Conservation (phyloP, 2,888 invertebrate genomes). For the Zaprionus obscuricornis region DNA sequence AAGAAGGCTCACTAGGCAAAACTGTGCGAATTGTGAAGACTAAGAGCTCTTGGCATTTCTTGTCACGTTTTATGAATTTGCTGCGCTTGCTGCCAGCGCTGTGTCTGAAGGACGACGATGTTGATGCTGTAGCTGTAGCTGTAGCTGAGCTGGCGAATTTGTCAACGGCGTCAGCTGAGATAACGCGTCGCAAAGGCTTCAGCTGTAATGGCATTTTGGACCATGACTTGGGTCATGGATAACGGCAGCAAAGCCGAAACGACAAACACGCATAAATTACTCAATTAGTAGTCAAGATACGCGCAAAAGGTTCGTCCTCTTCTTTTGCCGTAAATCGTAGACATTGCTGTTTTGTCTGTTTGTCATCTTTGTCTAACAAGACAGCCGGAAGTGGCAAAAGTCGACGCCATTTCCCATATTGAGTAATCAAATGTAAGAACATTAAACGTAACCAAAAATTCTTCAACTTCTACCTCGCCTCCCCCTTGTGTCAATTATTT, state of each 20-base stretch:
- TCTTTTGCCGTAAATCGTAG: no score
- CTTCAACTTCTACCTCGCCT: neutral
- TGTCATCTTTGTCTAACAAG: no score
- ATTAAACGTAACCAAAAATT: slow-evolving; percentile 41
- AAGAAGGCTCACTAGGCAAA: no score
- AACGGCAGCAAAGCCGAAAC: slow-evolving; percentile 47
- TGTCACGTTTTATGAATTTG: slow-evolving; percentile 74
- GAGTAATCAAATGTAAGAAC: slow-evolving; percentile 64
- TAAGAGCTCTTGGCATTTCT: slow-evolving; percentile 43
- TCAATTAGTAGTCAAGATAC: slow-evolving; percentile 70
- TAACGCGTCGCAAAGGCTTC: slow-evolving; percentile 48
- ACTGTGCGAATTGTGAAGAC: no score
- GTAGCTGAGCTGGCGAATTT: slow-evolving; percentile 62
- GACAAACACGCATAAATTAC: slow-evolving; percentile 75
- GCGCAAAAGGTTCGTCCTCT: slow-evolving; percentile 34
- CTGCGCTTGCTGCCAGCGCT: slow-evolving; percentile 34
- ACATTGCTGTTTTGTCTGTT: no score
- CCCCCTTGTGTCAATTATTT: no score
- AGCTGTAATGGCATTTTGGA: slow-evolving; percentile 21
- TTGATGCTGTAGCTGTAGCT: neutral
- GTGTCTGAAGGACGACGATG: neutral
- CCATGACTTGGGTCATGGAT: slow-evolving; percentile 5
- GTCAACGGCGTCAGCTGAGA: slow-evolving; percentile 49
- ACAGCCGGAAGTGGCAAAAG: slow-evolving; percentile 53
- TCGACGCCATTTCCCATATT: slow-evolving; percentile 42